phyloP scores from a whole-genome alignment of 2,797 vertebrate species.

The Okamejei kenojei region DNA sequence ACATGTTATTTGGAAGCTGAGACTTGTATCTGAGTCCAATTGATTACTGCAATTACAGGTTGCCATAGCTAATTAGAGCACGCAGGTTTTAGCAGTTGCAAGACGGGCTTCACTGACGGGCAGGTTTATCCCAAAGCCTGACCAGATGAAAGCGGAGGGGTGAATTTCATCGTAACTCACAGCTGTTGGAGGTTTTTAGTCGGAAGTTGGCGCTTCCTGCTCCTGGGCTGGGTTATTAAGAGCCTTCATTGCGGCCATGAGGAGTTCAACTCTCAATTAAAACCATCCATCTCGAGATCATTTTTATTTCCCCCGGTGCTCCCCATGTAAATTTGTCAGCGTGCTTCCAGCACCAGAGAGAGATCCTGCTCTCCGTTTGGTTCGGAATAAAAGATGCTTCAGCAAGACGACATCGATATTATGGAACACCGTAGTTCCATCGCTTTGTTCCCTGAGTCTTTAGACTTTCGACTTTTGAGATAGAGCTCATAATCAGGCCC shows the following conservation, averaged over 20 bases:
- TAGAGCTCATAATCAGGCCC: too few species aligned
- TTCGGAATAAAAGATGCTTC: neutral
- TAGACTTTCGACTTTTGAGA: too few species aligned
- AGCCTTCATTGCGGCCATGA: neutral
- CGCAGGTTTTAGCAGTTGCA: neutral
- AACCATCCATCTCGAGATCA: neutral
- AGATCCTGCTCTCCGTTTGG: neutral
- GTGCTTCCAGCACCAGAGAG: neutral
- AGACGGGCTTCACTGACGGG: neutral
- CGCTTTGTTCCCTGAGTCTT: neutral
- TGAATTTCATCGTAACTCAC: neutral
- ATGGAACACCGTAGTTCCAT: neutral
- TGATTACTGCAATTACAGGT: slow-evolving; percentile 9
- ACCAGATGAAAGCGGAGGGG: neutral
- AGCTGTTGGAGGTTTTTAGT: neutral
- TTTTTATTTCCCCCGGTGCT: neutral
- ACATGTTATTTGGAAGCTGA: neutral
- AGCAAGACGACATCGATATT: neutral
- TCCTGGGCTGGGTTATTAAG: neutral
- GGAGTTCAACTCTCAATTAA: neutral
- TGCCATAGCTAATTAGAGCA: neutral
- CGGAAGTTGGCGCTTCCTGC: neutral
- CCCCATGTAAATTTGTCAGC: neutral
- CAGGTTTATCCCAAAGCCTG: neutral
- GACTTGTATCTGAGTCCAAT: slow-evolving; percentile 5